Evolutionary conservation across 2,888 invertebrate species (phyloP).

Genomic region (Drosophila buzzatii): DNA sequence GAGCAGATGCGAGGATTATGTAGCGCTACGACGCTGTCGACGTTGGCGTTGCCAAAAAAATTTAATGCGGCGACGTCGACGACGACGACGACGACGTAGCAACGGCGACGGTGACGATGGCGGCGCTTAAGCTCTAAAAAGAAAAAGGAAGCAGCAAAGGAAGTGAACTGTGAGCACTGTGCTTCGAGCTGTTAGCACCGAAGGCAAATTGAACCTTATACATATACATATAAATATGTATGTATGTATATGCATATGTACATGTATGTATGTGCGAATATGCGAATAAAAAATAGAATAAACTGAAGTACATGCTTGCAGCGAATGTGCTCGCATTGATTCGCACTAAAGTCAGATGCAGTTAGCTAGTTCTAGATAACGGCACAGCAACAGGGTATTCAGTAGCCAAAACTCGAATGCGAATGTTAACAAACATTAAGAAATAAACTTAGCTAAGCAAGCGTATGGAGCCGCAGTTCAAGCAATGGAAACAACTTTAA

Average conservation of each 20-base stretch:
- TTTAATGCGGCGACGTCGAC: conserved; percentile 27
- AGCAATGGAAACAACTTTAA: background rate
- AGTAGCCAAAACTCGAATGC: background rate
- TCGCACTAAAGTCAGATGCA: too few species aligned
- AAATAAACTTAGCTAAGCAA: background rate
- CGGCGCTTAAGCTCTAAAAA: conserved; percentile 74
- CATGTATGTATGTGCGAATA: background rate
- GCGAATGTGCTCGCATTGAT: background rate
- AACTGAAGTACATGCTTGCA: background rate
- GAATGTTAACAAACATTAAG: background rate
- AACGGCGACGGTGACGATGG: conserved; percentile 38
- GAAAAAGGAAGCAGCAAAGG: conserved; percentile 80
- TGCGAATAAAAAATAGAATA: conserved; percentile 4
- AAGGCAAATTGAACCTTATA: conserved; percentile 38
- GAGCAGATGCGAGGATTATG: conserved; percentile 66
- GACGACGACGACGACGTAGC: conserved; percentile 8
- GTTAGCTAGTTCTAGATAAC: background rate
- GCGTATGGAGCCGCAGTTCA: background rate
- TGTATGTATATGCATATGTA: background rate
- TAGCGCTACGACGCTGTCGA: conserved; percentile 47
- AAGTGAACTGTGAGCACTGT: conserved; percentile 64
- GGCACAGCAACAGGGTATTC: background rate
- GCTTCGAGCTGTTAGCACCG: conserved; percentile 34
- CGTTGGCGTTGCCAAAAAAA: conserved; percentile 72
- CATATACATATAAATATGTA: conserved; percentile 5